Conservation (phyloP, 2,888 invertebrate genomes). For the Ectobius pallidus region DNA sequence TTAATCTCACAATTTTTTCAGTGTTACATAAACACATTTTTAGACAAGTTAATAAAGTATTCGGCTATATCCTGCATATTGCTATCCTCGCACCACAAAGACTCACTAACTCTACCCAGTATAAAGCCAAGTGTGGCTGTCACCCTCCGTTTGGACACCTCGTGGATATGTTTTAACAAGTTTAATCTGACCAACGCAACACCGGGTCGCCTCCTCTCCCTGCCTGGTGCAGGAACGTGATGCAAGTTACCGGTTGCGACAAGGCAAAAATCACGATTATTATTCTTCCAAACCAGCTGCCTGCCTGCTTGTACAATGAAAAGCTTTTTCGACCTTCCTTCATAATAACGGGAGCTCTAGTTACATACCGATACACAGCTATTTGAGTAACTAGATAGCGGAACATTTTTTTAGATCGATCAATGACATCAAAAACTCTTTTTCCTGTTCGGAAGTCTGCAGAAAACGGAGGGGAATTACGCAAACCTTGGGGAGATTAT, state of each 20-base stretch:
- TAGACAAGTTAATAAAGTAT: too few relatives aligned
- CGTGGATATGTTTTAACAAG: neutral
- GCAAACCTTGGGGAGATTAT: neutral
- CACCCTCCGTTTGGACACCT: neutral
- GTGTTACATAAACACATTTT: too few relatives aligned
- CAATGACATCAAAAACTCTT: neutral
- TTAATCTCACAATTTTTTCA: too few relatives aligned
- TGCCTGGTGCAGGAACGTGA: neutral
- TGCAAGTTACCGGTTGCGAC: slow-evolving; percentile 19
- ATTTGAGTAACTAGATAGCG: neutral
- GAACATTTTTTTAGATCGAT: neutral
- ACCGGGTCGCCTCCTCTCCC: neutral
- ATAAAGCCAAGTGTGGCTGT: neutral
- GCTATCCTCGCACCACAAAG: too few relatives aligned
- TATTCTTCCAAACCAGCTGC: slow-evolving; percentile 18
- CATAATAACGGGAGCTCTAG: slow-evolving; percentile 8
- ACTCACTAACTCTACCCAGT: too few relatives aligned
- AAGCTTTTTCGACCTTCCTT: slow-evolving; percentile 14
- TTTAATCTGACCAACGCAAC: slow-evolving; percentile 22
- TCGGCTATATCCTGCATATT: too few relatives aligned
- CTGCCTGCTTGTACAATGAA: slow-evolving; percentile 2
- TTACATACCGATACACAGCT: slow-evolving; percentile 4
- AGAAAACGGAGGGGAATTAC: too few relatives aligned
- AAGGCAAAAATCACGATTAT: slow-evolving; percentile 22
- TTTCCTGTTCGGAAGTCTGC: neutral